phyloP scores from a whole-genome alignment of 1,140 invertebrate genomes.

The Saccostrea echinata region DNA sequence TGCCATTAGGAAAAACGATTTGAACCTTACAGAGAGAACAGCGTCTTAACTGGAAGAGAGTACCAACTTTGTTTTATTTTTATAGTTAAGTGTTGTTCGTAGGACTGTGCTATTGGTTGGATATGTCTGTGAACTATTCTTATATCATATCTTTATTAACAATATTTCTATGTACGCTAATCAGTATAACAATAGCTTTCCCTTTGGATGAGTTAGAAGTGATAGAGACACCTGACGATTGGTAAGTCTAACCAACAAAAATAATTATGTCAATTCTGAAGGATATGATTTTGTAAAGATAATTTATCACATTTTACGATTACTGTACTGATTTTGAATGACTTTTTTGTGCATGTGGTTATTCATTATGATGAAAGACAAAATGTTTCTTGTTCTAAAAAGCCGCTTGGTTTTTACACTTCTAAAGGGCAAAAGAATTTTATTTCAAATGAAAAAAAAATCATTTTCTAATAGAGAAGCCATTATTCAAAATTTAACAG shows the following conservation, averaged over 20 bases:
- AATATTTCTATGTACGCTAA: conserved; percentile 16
- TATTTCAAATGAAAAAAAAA: too few species aligned
- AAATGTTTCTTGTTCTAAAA: too few species aligned
- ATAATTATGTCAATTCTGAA: too few species aligned
- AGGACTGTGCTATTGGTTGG: background rate
- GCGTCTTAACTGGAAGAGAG: background rate
- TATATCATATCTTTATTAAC: conserved; percentile 18
- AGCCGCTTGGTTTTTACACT: too few species aligned
- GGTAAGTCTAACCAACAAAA: background rate
- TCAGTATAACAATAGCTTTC: conserved; percentile 15
- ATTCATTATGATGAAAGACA: too few species aligned
- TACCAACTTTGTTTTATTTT: background rate
- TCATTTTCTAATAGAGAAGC: too few species aligned
- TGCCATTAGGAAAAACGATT: background rate
- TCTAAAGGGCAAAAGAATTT: too few species aligned
- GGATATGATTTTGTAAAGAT: too few species aligned
- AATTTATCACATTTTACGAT: too few species aligned
- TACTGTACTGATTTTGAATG: too few species aligned
- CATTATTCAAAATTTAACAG: too few species aligned
- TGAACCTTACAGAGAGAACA: background rate
- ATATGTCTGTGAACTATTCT: conserved; percentile 37
- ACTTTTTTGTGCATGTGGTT: too few species aligned
- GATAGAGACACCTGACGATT: background rate
- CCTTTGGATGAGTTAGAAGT: conserved; percentile 31
- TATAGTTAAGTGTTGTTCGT: conserved; percentile 12